phyloP scores from a whole-genome alignment of 2,113 vertebrate species.

The Hyla sarda region DNA sequence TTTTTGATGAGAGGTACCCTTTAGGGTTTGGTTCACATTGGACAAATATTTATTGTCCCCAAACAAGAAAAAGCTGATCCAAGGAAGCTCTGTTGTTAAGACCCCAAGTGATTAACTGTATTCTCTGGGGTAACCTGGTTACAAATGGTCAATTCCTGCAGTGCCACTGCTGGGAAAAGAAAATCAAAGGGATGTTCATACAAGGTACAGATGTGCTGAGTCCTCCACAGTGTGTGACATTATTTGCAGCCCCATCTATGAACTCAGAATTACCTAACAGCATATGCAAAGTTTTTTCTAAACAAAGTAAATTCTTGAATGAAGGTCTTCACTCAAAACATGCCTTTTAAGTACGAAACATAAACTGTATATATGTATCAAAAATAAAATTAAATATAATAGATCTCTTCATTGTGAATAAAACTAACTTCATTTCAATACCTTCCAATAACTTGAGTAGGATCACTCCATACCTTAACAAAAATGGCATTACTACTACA shows the following conservation, averaged over 20 bases:
- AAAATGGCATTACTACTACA: neutral
- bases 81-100: neutral
- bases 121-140: neutral
- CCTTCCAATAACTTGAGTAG: neutral
- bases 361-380: constrained; percentile 10
- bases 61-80: neutral
- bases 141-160: neutral
- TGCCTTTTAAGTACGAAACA: constrained; percentile 10
- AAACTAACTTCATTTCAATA: neutral
- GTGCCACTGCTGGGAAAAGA: neutral
- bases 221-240: neutral
- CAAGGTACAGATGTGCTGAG: neutral
- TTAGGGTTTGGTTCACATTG: too few species aligned
- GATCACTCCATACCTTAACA: neutral
- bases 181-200: neutral
- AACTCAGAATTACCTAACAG: neutral
- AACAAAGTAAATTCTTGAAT: neutral
- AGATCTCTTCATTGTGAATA: neutral
- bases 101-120: neutral
- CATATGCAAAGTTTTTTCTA: neutral
- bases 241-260: neutral
- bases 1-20: too few species aligned
- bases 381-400: constrained; percentile 10
- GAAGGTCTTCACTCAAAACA: neutral
- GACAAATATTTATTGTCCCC: neutral